Conservation (phyloP, 1,140 invertebrate genomes). For the Eriocheir sinensis region DNA sequence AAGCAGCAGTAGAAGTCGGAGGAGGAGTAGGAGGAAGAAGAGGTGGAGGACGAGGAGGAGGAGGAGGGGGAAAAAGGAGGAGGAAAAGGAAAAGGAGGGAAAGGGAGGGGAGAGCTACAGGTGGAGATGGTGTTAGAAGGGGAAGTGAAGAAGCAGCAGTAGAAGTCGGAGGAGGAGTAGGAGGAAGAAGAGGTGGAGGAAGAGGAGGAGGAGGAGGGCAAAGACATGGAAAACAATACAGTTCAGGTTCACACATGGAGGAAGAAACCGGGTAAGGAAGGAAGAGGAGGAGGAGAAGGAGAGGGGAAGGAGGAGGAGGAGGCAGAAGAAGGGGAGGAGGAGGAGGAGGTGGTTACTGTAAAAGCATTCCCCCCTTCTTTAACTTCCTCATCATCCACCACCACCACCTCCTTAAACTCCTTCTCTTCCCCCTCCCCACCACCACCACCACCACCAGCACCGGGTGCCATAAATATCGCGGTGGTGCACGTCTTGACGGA, state of each 20-base stretch:
- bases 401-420: neutral
- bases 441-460: neutral
- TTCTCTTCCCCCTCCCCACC: neutral
- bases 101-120: too few relatives aligned
- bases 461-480: conserved; percentile 59
- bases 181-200: too few relatives aligned
- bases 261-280: neutral
- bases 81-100: too few relatives aligned
- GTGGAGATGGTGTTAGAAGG: neutral
- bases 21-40: neutral
- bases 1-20: neutral
- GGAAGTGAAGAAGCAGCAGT: neutral
- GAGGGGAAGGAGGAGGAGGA: neutral
- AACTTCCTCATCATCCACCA: too few relatives aligned
- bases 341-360: too few relatives aligned
- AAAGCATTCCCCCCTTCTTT: too few relatives aligned
- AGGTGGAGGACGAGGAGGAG: neutral
- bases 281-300: neutral
- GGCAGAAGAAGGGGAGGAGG: too few relatives aligned
- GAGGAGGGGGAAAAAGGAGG: neutral
- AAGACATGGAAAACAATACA: neutral
- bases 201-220: neutral
- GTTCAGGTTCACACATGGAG: neutral
- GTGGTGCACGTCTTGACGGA: conserved; percentile 67
- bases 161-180: too few relatives aligned